A percentile compares a stretch with the other conserved stretches of the same genome.
Conservation (phyloP, 2,888 invertebrate genomes). For the Sipha maydis region DNA sequence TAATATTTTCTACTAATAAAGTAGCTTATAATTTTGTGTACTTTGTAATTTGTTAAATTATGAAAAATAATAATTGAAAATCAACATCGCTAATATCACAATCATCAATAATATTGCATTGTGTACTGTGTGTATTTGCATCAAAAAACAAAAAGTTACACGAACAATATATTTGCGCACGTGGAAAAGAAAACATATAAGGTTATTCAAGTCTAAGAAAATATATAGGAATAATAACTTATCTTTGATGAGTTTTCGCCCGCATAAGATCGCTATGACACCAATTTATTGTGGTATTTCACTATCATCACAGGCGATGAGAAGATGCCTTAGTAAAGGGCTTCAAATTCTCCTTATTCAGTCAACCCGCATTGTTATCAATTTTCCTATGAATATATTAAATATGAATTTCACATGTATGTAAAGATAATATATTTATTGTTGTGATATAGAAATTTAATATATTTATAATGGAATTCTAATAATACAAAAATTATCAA, state of each 20-base stretch:
- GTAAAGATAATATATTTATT: neutral
- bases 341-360: slow-evolving; percentile 21
- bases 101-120: neutral
- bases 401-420: neutral
- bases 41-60: neutral
- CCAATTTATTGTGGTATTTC: neutral
- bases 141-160: no score
- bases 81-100: neutral
- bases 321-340: neutral
- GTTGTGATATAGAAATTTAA: neutral
- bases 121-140: neutral
- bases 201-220: neutral
- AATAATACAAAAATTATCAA: neutral
- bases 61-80: neutral
- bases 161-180: no score
- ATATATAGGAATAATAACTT: neutral
- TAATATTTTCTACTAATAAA: neutral
- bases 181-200: neutral
- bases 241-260: neutral
- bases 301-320: neutral
- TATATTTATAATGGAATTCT: slow-evolving; percentile 2
- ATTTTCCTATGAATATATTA: slow-evolving; percentile 2
- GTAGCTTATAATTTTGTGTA: neutral
- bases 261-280: slow-evolving; percentile 6
- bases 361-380: slow-evolving; percentile 14